These are phyloP conservation scores for Callimico goeldii DNA, from an alignment of 2,797 vertebrate genomes.

Conservation along the genomic window DNA sequence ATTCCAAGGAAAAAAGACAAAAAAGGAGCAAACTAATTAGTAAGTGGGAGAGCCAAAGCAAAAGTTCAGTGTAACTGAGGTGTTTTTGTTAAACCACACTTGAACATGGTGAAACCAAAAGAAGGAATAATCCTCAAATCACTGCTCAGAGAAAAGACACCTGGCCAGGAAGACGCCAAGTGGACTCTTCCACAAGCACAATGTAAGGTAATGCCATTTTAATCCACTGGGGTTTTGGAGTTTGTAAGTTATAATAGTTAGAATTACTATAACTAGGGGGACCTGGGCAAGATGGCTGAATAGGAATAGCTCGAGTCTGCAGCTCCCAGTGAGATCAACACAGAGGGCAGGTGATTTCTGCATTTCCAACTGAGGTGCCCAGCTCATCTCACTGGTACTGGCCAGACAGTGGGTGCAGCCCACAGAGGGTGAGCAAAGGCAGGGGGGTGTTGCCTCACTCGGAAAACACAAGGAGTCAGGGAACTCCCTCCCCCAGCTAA, in stretches of 20 bases:
- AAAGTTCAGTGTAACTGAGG: too few species aligned
- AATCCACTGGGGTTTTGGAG: background rate
- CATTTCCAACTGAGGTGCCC: too few species aligned
- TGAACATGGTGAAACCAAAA: background rate
- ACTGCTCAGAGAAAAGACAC: background rate
- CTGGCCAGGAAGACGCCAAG: background rate
- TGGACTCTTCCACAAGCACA: background rate
- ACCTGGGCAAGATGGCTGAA: too few species aligned
- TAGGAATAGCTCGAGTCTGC: too few species aligned
- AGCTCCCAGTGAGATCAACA: too few species aligned
- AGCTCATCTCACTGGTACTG: too few species aligned
- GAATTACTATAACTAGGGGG: background rate
- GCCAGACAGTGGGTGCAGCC: too few species aligned
- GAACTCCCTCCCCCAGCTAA: too few species aligned
- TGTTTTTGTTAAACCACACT: fast-evolving
- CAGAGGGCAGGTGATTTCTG: too few species aligned
- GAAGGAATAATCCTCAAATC: background rate
- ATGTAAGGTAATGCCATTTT: background rate
- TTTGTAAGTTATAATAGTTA: background rate
- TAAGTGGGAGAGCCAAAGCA: background rate
- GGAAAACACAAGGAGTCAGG: too few species aligned
- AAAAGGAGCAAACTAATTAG: background rate
- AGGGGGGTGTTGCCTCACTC: too few species aligned
- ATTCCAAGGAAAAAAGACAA: background rate
- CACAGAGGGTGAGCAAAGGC: too few species aligned